Conservation (phyloP, 1,140 invertebrate species). For the Aphelinus atriplicis region DNA sequence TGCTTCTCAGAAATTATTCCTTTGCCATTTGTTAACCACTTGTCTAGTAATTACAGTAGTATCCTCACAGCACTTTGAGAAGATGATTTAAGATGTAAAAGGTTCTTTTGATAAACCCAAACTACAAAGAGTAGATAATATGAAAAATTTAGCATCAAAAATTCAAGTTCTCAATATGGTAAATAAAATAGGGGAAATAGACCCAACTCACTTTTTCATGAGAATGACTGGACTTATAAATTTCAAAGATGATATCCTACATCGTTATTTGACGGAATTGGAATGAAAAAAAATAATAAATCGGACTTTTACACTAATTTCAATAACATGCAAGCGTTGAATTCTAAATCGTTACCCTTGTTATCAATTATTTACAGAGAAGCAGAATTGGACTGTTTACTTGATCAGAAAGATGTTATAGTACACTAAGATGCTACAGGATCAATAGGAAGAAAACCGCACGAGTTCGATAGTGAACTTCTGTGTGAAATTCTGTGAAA, state of each 20-base stretch:
- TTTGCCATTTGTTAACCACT: conserved; percentile 43
- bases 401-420: too few relatives aligned
- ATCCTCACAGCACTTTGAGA: conserved; percentile 37
- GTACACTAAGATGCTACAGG: too few relatives aligned
- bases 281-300: conserved; percentile 43
- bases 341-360: too few relatives aligned
- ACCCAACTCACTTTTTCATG: conserved; percentile 35
- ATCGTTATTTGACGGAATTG: conserved; percentile 43
- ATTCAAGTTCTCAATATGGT: neutral
- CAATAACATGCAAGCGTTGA: neutral
- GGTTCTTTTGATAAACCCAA: conserved; percentile 27
- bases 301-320: conserved; percentile 41
- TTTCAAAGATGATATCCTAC: conserved; percentile 42
- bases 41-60: conserved; percentile 37
- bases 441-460: too few relatives aligned
- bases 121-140: conserved; percentile 32
- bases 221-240: conserved; percentile 41
- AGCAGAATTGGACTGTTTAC: too few relatives aligned
- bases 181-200: conserved; percentile 32
- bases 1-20: conserved; percentile 30
- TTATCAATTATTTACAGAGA: too few relatives aligned
- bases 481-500: too few relatives aligned
- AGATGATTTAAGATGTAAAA: conserved; percentile 30
- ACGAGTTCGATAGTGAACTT: too few relatives aligned
- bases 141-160: conserved; percentile 19